Conservation (phyloP, 2,888 invertebrate genomes). For the Julus scandinavius region DNA sequence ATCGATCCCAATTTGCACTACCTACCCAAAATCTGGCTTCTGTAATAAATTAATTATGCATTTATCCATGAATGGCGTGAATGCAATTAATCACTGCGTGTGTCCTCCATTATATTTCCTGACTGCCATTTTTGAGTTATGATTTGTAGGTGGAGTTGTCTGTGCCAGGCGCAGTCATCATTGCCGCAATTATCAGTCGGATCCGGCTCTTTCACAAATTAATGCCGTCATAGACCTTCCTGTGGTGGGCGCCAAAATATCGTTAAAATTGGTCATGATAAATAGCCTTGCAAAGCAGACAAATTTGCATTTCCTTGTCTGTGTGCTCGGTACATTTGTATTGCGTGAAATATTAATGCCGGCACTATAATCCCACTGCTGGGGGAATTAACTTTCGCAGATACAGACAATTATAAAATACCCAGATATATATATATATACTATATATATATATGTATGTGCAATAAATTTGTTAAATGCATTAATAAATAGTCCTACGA, state of each 20-base stretch:
- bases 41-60: constrained; percentile 42
- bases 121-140: constrained; percentile 39
- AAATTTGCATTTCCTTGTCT: not conserved
- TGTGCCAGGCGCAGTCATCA: constrained; percentile 15
- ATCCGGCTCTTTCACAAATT: constrained; percentile 15
- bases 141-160: constrained; percentile 34
- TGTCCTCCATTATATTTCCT: not conserved
- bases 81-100: constrained; percentile 40
- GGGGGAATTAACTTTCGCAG: not conserved
- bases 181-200: constrained; percentile 19
- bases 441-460: not conserved
- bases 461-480: not conserved
- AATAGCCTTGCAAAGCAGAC: not conserved
- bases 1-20: constrained; percentile 25
- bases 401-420: constrained; percentile 24
- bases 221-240: not conserved
- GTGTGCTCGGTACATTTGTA: not conserved
- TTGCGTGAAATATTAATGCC: not conserved
- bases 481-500: not conserved
- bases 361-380: constrained; percentile 22
- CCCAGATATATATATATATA: not conserved
- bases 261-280: constrained; percentile 16
- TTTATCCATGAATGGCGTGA: constrained; percentile 39
- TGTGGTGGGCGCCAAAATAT: not conserved
- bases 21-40: constrained; percentile 15